Base-by-base conservation (phyloP, 2,113 vertebrate species). In the Chrysochloris asiatica region DNA sequence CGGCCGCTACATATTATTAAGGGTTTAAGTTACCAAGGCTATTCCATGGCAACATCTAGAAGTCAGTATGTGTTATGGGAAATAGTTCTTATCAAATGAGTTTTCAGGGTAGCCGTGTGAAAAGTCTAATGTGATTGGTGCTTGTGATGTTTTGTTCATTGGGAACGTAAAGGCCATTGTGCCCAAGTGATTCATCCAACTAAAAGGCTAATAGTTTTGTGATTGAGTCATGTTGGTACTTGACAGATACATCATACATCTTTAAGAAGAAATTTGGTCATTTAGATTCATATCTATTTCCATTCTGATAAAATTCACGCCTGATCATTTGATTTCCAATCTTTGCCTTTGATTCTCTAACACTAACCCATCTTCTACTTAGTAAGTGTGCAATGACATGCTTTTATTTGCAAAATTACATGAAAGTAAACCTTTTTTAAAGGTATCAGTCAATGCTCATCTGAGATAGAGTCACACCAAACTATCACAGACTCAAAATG, bases 321-420 rank as follows among this genome's bases (percentile, higher is more conserved):
- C 22, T n/a, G 30, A 78, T 12, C n/a, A 5, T 24, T 61, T 83
- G 86, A 50, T 22, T 78, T 76, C 75, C 38, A 45, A 26, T 16
- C 28, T 82, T 88, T 8, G 16, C 12, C 36, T 72, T 77, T 52
- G 47, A 38, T 65, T 43, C 21, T 52, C 83, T 22, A 45, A 56
- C 33, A 52, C 63, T 24, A 59, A 59, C 8, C 45, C 26, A 36
- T 43, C 26, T 82, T 65, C n/a, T 69, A 33, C 41, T 33, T 71
- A 75, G 17, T 63, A 38, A 50, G 22, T 12, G 4, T 48, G 10
- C 52, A 69, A 30, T 22, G 13, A 1, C 22, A 61, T 17, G 13
- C n/a, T 89, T 92, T 48, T 73, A 71, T 65, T 72, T 88, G 26
- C 69, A 65, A 83, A 86, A 90, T 86, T 16, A 14, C 11, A 48